phyloP scores from a whole-genome alignment of 2,113 vertebrate species.

The Ia io region DNA sequence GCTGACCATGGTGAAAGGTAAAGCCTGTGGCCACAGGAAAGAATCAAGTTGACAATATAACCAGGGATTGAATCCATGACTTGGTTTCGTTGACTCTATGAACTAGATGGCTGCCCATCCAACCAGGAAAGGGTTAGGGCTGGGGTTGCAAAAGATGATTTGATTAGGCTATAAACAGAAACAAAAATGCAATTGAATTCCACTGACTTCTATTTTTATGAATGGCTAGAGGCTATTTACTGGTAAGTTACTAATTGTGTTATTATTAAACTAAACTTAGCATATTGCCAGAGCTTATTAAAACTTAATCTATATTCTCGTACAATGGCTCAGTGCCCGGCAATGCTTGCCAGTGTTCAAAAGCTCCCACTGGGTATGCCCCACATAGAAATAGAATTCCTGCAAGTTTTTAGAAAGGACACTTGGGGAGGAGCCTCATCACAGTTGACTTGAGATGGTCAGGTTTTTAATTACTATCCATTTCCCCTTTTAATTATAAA shows the following conservation, averaged over 20 bases:
- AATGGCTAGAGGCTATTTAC: conserved; percentile 5
- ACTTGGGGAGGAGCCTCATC: neutral
- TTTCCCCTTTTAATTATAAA: conserved; percentile 39
- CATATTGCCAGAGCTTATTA: neutral
- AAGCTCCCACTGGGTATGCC: neutral
- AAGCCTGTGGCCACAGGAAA: neutral
- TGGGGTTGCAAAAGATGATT: neutral
- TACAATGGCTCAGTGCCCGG: neutral
- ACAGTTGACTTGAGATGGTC: neutral
- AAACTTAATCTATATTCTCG: neutral
- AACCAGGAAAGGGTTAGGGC: neutral
- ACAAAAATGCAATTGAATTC: neutral
- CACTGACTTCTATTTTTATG: conserved; percentile 18
- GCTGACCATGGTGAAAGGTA: neutral
- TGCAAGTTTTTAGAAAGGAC: conserved; percentile 15
- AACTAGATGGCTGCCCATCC: neutral
- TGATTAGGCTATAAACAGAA: neutral
- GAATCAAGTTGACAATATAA: neutral
- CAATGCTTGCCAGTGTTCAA: neutral
- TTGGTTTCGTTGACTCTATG: neutral
- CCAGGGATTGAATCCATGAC: neutral
- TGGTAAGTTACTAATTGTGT: neutral
- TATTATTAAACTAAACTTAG: conserved; percentile 41
- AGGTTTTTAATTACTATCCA: conserved; percentile 14
- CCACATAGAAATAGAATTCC: conserved; percentile 19